A percentile compares a stretch with the other conserved stretches of the same genome.
These are phyloP conservation scores for Disparrhopalites patrizii DNA, from an alignment of 2,888 invertebrate genomes.

Conservation along the genomic window DNA sequence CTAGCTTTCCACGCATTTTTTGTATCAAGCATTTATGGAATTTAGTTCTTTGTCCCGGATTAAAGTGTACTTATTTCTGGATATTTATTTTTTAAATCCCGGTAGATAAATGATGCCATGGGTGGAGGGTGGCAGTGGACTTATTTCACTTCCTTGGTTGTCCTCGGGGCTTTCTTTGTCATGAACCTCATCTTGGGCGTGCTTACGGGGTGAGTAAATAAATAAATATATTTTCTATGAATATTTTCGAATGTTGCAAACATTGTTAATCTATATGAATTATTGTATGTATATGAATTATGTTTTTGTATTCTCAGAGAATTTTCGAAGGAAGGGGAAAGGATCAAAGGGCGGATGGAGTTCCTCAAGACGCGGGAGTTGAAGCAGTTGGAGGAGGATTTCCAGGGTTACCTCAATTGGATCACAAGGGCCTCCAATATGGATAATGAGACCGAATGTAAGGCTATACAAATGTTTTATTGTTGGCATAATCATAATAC, in stretches of 20 bases:
- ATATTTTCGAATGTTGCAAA: background rate
- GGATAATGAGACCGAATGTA: no score
- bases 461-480: background rate
- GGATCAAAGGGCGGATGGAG: conserved; percentile 60
- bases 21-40: no score
- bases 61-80: no score
- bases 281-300: no score
- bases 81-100: conserved; percentile 9
- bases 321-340: conserved; percentile 63
- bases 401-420: conserved; percentile 61
- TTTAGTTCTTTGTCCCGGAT: no score
- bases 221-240: background rate
- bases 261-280: background rate
- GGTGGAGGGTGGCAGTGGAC: conserved; percentile 60
- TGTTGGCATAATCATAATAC: background rate
- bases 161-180: conserved; percentile 63
- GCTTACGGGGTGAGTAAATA: conserved; percentile 56
- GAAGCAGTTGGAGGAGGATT: conserved; percentile 61
- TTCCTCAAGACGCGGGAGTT: conserved; percentile 61
- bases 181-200: conserved; percentile 64
- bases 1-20: no score
- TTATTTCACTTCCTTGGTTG: conserved; percentile 61
- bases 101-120: conserved; percentile 58
- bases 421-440: conserved; percentile 72
- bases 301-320: conserved; percentile 52